phyloP scores from a whole-genome alignment of 1,140 invertebrate genomes.

The Cyphomyrmex costatus region DNA sequence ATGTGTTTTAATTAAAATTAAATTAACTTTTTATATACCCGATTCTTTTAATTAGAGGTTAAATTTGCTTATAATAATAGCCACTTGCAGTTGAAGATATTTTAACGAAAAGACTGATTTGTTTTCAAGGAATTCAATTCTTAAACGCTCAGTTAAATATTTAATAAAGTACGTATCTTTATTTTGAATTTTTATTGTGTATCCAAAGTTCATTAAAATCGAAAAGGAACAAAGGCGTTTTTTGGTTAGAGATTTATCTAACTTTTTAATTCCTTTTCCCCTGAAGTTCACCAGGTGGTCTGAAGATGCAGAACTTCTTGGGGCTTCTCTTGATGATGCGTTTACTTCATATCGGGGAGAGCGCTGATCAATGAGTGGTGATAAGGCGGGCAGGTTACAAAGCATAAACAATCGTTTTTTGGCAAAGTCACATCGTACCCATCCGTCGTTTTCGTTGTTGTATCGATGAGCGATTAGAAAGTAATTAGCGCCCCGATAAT shows the following conservation, averaged over 20 bases:
- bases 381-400: conserved; percentile 44
- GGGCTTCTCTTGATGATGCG: conserved; percentile 59
- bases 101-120: neutral
- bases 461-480: conserved; percentile 68
- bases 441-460: conserved; percentile 27
- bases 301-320: conserved; percentile 36
- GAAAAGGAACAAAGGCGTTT: neutral
- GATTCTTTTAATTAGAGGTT: neutral
- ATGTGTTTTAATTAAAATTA: neutral
- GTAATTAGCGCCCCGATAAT: conserved; percentile 69
- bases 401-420: conserved; percentile 63
- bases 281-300: conserved; percentile 73
- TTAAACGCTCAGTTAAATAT: neutral
- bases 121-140: neutral
- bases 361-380: conserved; percentile 58
- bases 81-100: neutral
- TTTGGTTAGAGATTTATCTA: conserved; percentile 31
- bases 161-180: neutral
- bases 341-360: conserved; percentile 58
- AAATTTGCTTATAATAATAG: neutral
- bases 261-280: neutral
- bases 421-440: conserved; percentile 65
- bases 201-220: conserved; percentile 12
- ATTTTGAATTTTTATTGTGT: neutral
- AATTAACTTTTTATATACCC: neutral